These are phyloP conservation scores for Calliphora vomitoria DNA, from an alignment of 2,888 invertebrate genomes.

Conservation along the genomic window DNA sequence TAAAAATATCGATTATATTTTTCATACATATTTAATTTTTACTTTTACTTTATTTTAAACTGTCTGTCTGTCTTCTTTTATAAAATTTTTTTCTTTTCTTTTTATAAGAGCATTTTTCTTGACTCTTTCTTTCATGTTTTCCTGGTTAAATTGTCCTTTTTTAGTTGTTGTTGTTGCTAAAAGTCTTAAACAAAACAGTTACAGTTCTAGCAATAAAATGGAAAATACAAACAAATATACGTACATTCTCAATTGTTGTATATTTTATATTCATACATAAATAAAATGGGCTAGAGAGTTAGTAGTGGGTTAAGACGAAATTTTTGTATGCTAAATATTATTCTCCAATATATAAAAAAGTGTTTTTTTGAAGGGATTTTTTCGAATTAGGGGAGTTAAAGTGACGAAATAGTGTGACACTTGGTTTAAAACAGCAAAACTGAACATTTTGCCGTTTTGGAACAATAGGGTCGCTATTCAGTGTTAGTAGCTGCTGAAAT, in stretches of 20 bases:
- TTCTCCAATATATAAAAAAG: too few relatives aligned
- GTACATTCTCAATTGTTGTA: conserved; percentile 46
- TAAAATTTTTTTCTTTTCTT: background rate
- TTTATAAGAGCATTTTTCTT: conserved; percentile 14
- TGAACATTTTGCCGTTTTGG: too few relatives aligned
- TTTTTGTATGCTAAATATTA: background rate
- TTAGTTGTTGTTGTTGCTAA: conserved; percentile 21
- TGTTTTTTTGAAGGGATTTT: too few relatives aligned
- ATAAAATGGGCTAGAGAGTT: background rate
- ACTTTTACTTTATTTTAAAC: conserved; percentile 37
- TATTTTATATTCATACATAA: conserved; percentile 15
- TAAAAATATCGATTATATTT: conserved; percentile 56
- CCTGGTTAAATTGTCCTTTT: conserved; percentile 44
- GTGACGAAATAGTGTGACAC: too few relatives aligned
- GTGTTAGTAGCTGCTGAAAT: too few relatives aligned
- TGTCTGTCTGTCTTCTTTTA: background rate
- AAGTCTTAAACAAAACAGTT: conserved; percentile 35
- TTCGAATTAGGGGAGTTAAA: too few relatives aligned
- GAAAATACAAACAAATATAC: background rate
- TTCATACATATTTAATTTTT: conserved; percentile 40
- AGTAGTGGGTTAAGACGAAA: background rate
- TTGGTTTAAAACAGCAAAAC: too few relatives aligned
- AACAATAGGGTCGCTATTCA: too few relatives aligned
- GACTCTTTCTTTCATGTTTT: background rate
- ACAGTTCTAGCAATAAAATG: conserved; percentile 41